phyloP scores from a whole-genome alignment of 2,797 vertebrate genomes.

The Urocyon cinereoargenteus region DNA sequence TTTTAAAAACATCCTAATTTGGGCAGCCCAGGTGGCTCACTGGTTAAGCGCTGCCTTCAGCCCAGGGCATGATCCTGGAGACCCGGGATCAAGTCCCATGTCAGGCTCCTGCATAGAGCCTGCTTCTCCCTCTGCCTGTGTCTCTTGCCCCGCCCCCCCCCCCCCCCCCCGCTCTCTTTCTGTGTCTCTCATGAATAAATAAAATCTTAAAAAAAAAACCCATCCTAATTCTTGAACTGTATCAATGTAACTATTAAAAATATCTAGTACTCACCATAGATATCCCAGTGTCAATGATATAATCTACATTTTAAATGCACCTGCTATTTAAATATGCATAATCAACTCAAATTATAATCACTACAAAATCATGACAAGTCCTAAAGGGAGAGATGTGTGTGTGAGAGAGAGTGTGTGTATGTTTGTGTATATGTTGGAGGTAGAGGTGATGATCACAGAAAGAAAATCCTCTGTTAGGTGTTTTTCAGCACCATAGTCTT shows the following conservation, averaged over 20 bases:
- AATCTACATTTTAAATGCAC: constrained; percentile 9
- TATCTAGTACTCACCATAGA: not conserved
- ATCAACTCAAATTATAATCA: constrained; percentile 15
- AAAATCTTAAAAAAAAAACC: no score
- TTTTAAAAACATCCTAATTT: not conserved
- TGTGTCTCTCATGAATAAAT: no score
- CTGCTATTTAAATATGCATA: not conserved
- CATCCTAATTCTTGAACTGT: not conserved
- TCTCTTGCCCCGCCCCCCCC: no score
- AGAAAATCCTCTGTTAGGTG: not conserved
- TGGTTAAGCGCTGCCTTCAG: no score
- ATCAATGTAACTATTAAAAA: constrained; percentile 23
- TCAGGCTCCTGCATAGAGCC: no score
- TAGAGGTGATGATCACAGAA: not conserved
- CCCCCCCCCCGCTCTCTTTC: accelerated
- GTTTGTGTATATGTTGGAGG: not conserved
- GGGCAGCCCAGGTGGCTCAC: no score
- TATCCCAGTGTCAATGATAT: not conserved
- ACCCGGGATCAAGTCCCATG: no score
- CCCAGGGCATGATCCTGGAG: no score
- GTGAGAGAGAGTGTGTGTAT: not conserved
- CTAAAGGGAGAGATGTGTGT: not conserved
- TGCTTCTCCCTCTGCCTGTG: no score
- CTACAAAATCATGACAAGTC: constrained; percentile 45
- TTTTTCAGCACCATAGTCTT: not conserved